Percentiles rank a stretch among this genome's conserved stretches.
Conservation (phyloP, 2,797 vertebrate species). For the Chloroceryle amazona region DNA sequence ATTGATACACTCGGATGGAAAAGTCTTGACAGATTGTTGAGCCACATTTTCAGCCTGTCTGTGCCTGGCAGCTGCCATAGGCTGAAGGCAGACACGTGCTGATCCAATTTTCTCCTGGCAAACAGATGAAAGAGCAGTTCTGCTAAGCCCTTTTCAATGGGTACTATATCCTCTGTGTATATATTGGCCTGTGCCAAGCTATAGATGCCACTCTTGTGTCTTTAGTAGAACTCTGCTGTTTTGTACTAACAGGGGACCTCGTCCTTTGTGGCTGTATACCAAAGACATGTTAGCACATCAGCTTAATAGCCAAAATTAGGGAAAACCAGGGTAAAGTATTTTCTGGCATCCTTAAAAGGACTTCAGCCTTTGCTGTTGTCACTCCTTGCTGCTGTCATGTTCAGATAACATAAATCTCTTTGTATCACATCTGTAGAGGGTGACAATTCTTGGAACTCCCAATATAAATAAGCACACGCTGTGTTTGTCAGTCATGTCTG, state of each 20-base stretch:
- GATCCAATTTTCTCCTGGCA: background rate
- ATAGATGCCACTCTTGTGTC: background rate
- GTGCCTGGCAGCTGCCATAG: background rate
- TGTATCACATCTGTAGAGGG: background rate
- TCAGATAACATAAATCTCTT: background rate
- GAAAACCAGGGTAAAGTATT: background rate
- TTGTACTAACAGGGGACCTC: background rate
- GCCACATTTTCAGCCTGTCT: background rate
- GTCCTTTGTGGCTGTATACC: background rate
- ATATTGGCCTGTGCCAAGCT: background rate
- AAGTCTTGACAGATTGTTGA: background rate
- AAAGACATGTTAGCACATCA: background rate
- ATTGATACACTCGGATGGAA: background rate
- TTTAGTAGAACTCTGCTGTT: background rate
- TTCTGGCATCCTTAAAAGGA: background rate
- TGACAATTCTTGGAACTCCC: background rate
- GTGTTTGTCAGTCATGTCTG: background rate
- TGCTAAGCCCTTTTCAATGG: background rate
- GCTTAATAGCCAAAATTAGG: background rate
- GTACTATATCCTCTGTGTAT: background rate
- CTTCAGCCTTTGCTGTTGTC: background rate
- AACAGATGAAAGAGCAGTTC: background rate
- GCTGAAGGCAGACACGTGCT: background rate
- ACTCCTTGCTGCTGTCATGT: background rate
- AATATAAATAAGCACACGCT: background rate